Base-by-base conservation (phyloP, 2,888 invertebrate genomes). In the Drosophila suboccidentalis region DNA sequence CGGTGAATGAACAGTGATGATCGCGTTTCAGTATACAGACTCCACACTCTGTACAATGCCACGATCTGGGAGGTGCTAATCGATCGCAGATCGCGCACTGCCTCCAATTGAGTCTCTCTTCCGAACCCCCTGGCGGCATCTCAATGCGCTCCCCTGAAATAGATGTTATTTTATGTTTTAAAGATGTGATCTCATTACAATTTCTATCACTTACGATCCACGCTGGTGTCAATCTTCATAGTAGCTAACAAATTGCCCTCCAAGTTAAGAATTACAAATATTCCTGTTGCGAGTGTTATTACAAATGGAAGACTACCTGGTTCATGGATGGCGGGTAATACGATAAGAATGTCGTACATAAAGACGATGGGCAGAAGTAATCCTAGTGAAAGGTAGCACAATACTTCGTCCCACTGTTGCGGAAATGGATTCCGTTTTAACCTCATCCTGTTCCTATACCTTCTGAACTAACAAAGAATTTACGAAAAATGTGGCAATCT, bases 21-120 rank as follows among this genome's bases (percentile, higher is more conserved):
- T 97, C 98, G 75, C 98, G 94, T 93, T 97, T 97, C 59, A 92
- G 38, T 59, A 98, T 95, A 91, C 99, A 99, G 11, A 94, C 94
- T 75, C 96, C 94, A 92, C 99, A 99, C 8, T 94, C 94, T n/a
- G 94, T 94, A 91, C 99, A 99, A 91, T 99, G 99, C 95, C 97
- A 98, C 2, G 98, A 96, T 57, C 99, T 94, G 1, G 98, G 97
- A 2, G 97, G 97, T 13, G 95, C 93, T 11, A 95, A 69, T 54
- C 94, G 93, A 90, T 96, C 95, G 62, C 99, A 99, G 0, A 93
- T 93, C 2, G 94, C 90, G 92, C 99, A 99, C 72, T 96, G 94
- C 62, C 94, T 94, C 97, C 97, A 98, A 15, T 70, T 55, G 4
- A 11, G 11, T 0, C 50, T 36, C 11, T 69, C 70, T 13, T 15